These are phyloP conservation scores for Falcunculus frontatus DNA, from an alignment of 2,113 vertebrate genomes.

Conservation along the genomic window DNA sequence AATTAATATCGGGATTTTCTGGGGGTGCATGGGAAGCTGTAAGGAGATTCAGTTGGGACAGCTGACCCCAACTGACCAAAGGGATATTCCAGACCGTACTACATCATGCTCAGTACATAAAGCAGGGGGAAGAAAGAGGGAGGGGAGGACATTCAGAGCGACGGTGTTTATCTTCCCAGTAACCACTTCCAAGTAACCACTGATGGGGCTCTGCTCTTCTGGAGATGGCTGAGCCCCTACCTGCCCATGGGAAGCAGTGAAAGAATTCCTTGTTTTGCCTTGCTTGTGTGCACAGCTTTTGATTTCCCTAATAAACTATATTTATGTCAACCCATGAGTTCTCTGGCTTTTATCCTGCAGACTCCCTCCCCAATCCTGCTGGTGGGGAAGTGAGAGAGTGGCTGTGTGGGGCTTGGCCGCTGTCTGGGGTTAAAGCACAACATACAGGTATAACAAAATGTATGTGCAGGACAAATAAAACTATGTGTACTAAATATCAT, in stretches of 20 bases:
- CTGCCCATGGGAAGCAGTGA: background rate
- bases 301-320: background rate
- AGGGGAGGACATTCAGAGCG: background rate
- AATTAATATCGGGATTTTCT: background rate
- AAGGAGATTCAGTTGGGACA: background rate
- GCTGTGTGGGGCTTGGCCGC: background rate
- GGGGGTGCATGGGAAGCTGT: background rate
- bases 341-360: background rate
- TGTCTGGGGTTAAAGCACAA: background rate
- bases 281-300: background rate
- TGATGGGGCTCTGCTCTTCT: background rate
- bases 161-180: background rate
- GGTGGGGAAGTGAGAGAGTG: background rate
- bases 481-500: background rate
- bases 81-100: background rate
- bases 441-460: background rate
- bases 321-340: background rate
- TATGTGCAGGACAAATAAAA: background rate
- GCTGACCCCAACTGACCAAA: background rate
- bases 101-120: background rate
- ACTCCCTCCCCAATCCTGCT: accelerated
- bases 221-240: background rate
- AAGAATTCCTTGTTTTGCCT: background rate
- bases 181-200: background rate
- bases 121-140: accelerated